Base-by-base conservation (phyloP, 2,888 invertebrate genomes). In the Toxonevra muliebris region DNA sequence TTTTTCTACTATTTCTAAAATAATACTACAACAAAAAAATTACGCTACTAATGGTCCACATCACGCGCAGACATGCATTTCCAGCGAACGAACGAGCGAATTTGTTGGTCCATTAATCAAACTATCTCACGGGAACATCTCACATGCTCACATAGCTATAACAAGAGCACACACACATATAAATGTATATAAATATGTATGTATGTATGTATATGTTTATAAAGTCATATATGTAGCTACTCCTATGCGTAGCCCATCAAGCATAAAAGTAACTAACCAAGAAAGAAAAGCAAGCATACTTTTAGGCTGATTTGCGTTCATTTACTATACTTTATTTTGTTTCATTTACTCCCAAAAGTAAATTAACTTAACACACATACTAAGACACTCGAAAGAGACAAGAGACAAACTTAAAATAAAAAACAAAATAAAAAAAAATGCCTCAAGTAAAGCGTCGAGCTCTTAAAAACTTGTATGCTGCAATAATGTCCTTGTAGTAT, bases 71-170 rank as follows among this genome's bases (percentile, higher is more conserved):
- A 57, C 15, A 52, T 52, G 8, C 30, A 42, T 8, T 13, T n/a
- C 15, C 20, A 13, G 12, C 15, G 45, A 41, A 13, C 52, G 15
- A 65, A 43, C 19, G 40, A 15, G 63, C 65, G 63, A 61, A 65
- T 67, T 20, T 66, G 59, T 61, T 40, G 64, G 72, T 73, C 80
- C 82, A 82, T 82, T 82, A 82, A 82, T 82, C 81, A 82, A 81
- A 79, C 80, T 77, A 82, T 82, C 81, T 82, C 82, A 80, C 80
- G 81, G 82, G 81, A 81, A 71, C 78, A 80, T 80, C 76, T 69
- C 68, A 68, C 65, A 71, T n/a, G 13, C 41, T n/a, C 15, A n/a
- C n/a, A n/a, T n/a, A n/a, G 40, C 20, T 12, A 40, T 15, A 19
- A 58, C 41, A 43, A n/a, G n/a, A n/a, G n/a, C 45, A 59, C 20